These are phyloP conservation scores for Agrypnia vestita DNA, from an alignment of 1,140 invertebrate species.

Conservation along the genomic window DNA sequence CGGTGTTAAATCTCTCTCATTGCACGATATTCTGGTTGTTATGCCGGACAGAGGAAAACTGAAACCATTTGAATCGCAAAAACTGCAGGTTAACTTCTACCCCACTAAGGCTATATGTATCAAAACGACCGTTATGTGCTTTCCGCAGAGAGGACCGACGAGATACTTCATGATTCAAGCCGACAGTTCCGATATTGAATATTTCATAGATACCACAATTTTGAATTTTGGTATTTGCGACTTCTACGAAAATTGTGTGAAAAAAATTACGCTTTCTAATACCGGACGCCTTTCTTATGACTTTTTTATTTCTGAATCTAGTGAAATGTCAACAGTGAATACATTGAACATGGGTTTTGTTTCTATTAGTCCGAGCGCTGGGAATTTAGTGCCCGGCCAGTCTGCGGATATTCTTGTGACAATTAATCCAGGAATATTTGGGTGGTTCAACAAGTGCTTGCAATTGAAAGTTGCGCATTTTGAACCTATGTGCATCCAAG, in stretches of 20 bases:
- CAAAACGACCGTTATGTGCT: constrained; percentile 28
- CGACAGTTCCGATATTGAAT: constrained; percentile 21
- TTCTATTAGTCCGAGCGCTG: constrained; percentile 3
- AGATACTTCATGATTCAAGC: constrained; percentile 30
- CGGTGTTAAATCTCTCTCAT: background rate
- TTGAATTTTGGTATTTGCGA: constrained; percentile 14
- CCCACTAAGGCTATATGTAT: constrained; percentile 6
- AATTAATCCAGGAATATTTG: constrained; percentile 30
- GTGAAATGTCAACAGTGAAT: background rate
- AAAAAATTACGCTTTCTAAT: constrained; percentile 3
- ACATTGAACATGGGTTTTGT: background rate
- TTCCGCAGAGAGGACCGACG: constrained; percentile 17
- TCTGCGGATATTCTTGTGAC: background rate
- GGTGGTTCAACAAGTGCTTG: constrained; percentile 23
- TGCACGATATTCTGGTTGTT: constrained; percentile 9
- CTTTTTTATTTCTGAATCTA: constrained; percentile 3
- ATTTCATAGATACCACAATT: constrained; percentile 1
- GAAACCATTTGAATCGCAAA: constrained; percentile 37
- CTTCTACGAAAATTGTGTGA: constrained; percentile 10
- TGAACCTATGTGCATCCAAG: background rate
- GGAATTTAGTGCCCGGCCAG: constrained; percentile 12
- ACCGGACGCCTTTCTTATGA: constrained; percentile 24
- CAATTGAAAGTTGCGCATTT: constrained; percentile 20
- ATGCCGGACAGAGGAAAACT: constrained; percentile 14
- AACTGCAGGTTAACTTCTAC: background rate